A percentile compares a stretch with the other conserved stretches of the same genome.
Conservation (phyloP, 1,140 invertebrate species). For the Antheraea mylitta region DNA sequence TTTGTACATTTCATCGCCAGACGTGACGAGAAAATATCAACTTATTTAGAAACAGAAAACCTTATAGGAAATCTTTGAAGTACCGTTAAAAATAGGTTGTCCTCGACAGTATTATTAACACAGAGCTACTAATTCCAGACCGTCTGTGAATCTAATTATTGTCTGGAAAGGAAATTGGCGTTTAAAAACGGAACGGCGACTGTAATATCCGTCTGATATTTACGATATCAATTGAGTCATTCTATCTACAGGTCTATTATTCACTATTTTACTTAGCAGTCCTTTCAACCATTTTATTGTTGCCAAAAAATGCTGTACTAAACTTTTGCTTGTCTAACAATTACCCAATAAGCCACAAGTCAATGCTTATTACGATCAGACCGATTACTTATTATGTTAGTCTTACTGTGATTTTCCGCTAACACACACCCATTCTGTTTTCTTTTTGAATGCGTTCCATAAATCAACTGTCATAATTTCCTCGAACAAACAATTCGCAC, state of each 20-base stretch:
- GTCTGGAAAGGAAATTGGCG: conserved; percentile 25
- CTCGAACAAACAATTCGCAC: too few species aligned
- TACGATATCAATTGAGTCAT: not conserved
- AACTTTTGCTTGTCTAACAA: too few species aligned
- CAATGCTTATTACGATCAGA: too few species aligned
- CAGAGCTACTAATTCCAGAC: conserved; percentile 3
- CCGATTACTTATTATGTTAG: too few species aligned
- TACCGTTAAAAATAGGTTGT: not conserved
- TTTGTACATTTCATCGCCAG: not conserved
- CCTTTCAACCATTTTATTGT: not conserved
- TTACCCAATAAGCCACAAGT: too few species aligned
- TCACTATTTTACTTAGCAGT: not conserved
- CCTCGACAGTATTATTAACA: not conserved
- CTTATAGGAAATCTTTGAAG: not conserved
- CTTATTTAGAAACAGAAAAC: conserved; percentile 3
- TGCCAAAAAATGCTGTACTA: not conserved
- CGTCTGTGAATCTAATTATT: conserved; percentile 16
- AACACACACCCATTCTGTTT: too few species aligned
- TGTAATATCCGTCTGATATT: not conserved
- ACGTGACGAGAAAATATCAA: conserved; percentile 5
- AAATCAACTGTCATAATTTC: too few species aligned
- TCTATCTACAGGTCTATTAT: not conserved
- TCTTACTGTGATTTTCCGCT: too few species aligned
- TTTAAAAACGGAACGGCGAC: conserved; percentile 12
- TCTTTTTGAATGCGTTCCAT: too few species aligned